Conservation (phyloP, 2,113 vertebrate genomes). For the Serilophus lunatus region DNA sequence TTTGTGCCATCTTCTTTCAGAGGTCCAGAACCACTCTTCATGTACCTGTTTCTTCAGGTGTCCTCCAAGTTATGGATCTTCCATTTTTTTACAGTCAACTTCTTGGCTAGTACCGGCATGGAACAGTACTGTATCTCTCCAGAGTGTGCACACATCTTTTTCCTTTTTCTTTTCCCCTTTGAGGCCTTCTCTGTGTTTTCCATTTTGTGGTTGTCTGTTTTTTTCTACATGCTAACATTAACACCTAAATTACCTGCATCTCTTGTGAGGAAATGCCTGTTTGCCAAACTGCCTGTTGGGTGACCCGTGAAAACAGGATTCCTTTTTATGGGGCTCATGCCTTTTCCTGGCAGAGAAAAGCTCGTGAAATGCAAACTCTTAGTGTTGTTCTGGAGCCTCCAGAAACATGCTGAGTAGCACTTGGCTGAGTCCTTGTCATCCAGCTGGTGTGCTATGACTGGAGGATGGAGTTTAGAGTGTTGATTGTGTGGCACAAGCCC, state of each 20-base stretch:
- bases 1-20: background rate
- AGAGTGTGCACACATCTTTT: background rate
- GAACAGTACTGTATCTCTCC: background rate
- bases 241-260: background rate
- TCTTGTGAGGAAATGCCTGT: background rate
- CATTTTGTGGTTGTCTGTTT: background rate
- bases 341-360: background rate
- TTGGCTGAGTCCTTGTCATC: background rate
- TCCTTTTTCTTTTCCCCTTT: background rate
- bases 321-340: background rate
- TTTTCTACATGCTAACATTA: background rate
- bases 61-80: background rate
- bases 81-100: background rate
- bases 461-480: background rate
- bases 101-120: background rate
- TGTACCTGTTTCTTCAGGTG: background rate
- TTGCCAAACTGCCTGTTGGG: background rate
- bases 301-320: background rate
- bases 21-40: background rate
- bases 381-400: background rate
- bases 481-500: fast-evolving
- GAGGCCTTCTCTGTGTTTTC: background rate
- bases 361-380: background rate
- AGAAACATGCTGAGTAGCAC: background rate
- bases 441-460: background rate